Base-by-base conservation (phyloP, 2,888 invertebrate genomes). In the Podotricha telesiphe region DNA sequence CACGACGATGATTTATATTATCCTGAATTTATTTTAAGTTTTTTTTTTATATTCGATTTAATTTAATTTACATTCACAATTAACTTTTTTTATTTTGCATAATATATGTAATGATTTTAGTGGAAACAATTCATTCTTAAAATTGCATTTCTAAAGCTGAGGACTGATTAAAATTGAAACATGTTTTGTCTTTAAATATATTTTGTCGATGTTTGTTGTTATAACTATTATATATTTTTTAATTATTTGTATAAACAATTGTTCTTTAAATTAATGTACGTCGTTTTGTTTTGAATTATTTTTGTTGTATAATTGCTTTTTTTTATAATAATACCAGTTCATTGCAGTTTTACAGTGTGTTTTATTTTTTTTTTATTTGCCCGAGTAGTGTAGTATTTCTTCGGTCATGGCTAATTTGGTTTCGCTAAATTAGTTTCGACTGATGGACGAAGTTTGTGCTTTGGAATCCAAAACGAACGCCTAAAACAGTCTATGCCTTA, bases 211-310 rank as follows among this genome's bases (percentile, higher is more conserved):
- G 93, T 93, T 93, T 93, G 93, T 93, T 93, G 93, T 93, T 93
- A 93, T 93, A 94, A 92, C 90, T 93, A 94, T 93, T 93, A 92
- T 93, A 92, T 94, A 94, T 94, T 94, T 58, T 94, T 94, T 94
- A 94, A 94, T 94, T 94, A 94, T 94, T 94, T 94, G 94, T 94
- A 94, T 94, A 94, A 94, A 94, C 94, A 94, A 94, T 95, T 95
- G 94, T 95, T 95, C 95, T 94, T 95, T 95, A 95, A 95, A 95
- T 95, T 95, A 94, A 94, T 95, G 95, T 95, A 95, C 94, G 95
- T 95, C 95, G 95, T 95, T 95, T 95, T 95, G 94, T 95, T 95
- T 95, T 94, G 94, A 94, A 94, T 95, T 94, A 94, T 94, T 94
- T 94, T 95, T 95, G 95, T 95, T 95, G 95, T 95, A 94, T 94